These are phyloP conservation scores for Aplochiton taeniatus DNA, from an alignment of 2,797 vertebrate species.

Conservation along the genomic window DNA sequence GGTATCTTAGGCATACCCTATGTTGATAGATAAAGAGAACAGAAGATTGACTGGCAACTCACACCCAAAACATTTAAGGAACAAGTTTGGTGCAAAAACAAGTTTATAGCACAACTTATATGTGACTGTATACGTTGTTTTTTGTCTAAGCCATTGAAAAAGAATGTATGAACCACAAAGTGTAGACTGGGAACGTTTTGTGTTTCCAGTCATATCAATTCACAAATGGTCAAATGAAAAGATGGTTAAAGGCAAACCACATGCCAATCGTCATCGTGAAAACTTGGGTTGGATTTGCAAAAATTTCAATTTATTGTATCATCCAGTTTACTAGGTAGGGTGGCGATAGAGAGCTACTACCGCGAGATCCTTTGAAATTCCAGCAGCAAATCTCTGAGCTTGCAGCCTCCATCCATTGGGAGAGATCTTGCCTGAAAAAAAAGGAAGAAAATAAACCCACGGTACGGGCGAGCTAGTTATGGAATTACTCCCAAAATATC, in stretches of 20 bases:
- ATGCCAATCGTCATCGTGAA: too few species aligned
- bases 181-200: too few species aligned
- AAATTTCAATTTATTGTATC: too few species aligned
- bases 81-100: slow-evolving; percentile 25
- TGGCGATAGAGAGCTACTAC: slow-evolving; percentile 43
- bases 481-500: slow-evolving; percentile 47
- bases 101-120: too few species aligned
- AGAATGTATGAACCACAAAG: too few species aligned
- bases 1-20: slow-evolving; percentile 59
- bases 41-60: slow-evolving; percentile 4
- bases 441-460: slow-evolving; percentile 68
- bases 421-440: slow-evolving; percentile 48
- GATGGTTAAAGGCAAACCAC: too few species aligned
- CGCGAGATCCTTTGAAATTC: slow-evolving; percentile 72
- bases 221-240: too few species aligned
- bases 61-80: slow-evolving; percentile 2
- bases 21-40: slow-evolving; percentile 45
- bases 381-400: slow-evolving; percentile 51
- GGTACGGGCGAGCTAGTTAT: slow-evolving; percentile 62
- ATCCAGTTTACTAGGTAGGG: slow-evolving; percentile 8
- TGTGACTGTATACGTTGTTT: too few species aligned
- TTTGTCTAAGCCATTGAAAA: too few species aligned
- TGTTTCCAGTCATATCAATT: too few species aligned
- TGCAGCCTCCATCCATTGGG: slow-evolving; percentile 62
- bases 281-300: too few species aligned